phyloP scores from a whole-genome alignment of 2,888 invertebrate genomes.

The Melinopterus prodromus region DNA sequence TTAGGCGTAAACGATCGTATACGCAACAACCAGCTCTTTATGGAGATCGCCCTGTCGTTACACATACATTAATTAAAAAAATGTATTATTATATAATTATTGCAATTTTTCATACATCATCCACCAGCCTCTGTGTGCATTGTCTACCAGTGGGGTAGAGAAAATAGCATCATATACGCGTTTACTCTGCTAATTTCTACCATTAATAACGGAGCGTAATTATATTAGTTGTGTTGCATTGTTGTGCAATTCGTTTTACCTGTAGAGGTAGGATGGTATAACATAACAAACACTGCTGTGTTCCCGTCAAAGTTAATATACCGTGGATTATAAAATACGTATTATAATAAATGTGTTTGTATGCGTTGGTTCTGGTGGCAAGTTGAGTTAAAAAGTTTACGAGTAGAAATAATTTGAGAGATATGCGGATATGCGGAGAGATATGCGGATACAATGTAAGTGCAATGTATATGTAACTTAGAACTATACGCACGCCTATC shows the following conservation, averaged over 20 bases:
- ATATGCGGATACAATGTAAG: too few relatives aligned
- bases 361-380: not conserved
- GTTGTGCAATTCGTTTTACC: slow-evolving; percentile 21
- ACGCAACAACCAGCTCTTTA: slow-evolving; percentile 16
- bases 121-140: slow-evolving; percentile 7
- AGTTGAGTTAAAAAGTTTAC: too few relatives aligned
- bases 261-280: slow-evolving; percentile 16
- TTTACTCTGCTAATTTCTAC: slow-evolving; percentile 11
- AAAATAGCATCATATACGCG: slow-evolving; percentile 7
- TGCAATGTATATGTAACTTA: too few relatives aligned
- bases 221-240: slow-evolving; percentile 12
- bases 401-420: too few relatives aligned
- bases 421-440: too few relatives aligned
- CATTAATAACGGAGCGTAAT: slow-evolving; percentile 21
- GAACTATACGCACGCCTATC: too few relatives aligned
- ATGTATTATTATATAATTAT: slow-evolving; percentile 22
- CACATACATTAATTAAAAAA: slow-evolving; percentile 23
- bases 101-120: slow-evolving; percentile 17
- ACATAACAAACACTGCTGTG: not conserved
- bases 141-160: slow-evolving; percentile 17
- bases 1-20: slow-evolving; percentile 24
- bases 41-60: slow-evolving; percentile 18
- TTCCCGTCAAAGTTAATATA: slow-evolving; percentile 19
- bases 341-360: not conserved
- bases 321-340: not conserved